phyloP scores from a whole-genome alignment of 2,113 vertebrate genomes.

The Laticauda colubrina region DNA sequence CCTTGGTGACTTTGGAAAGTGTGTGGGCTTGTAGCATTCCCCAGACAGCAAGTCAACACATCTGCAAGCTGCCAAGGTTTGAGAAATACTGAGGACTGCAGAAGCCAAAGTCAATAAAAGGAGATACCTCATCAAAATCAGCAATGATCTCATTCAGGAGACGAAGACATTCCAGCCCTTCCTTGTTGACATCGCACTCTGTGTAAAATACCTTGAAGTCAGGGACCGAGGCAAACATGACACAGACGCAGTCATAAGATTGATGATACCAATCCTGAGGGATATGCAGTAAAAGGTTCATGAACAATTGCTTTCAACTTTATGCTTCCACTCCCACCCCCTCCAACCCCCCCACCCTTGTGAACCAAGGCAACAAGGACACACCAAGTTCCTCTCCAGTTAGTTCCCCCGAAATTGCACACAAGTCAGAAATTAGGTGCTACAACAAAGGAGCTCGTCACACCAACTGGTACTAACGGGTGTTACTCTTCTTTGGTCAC shows the following conservation, averaged over 20 bases:
- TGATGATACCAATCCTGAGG: constrained; percentile 95
- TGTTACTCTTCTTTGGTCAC: neutral
- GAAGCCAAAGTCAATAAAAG: no score
- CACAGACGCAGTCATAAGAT: constrained; percentile 96
- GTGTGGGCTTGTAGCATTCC: neutral
- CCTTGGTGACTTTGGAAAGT: neutral
- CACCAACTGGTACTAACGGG: neutral
- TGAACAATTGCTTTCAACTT: neutral
- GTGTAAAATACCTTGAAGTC: constrained; percentile 99
- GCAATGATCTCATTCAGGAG: constrained; percentile 97
- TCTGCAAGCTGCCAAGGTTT: neutral
- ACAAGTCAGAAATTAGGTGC: neutral
- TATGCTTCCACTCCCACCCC: neutral
- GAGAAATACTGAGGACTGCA: neutral
- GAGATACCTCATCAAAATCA: constrained; percentile 94
- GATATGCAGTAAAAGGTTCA: constrained; percentile 12
- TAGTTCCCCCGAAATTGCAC: neutral
- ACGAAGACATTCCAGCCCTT: constrained; percentile 95
- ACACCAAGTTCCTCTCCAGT: neutral
- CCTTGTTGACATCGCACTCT: constrained; percentile 97
- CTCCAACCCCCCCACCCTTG: neutral
- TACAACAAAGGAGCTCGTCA: neutral
- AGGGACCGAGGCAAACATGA: constrained; percentile 97
- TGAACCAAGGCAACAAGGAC: neutral
- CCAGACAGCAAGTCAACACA: neutral